Percentiles rank a stretch among this genome's conserved stretches.
Evolutionary conservation across 2,888 invertebrate genomes (phyloP).

Genomic region (Fissipunctia ypsillon): DNA sequence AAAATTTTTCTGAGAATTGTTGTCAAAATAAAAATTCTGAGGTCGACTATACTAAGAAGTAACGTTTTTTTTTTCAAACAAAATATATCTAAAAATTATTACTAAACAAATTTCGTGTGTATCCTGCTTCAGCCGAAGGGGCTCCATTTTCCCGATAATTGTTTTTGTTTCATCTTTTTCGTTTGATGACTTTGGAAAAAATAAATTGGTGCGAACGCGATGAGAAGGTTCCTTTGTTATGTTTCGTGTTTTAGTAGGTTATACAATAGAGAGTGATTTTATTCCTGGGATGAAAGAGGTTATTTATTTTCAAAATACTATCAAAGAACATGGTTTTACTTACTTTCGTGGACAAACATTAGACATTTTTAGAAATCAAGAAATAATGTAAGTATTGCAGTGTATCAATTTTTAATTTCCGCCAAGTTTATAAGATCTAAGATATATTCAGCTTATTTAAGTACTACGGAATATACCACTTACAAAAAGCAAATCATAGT

Average conservation of each 20-base stretch:
- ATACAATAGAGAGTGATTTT: not conserved
- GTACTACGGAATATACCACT: not conserved
- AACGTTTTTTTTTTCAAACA: not conserved
- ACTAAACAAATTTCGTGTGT: not conserved
- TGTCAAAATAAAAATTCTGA: not conserved
- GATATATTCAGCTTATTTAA: not conserved
- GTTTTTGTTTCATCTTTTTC: slow-evolving; percentile 46
- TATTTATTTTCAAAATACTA: not conserved
- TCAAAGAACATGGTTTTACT: not conserved
- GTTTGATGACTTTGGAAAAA: slow-evolving; percentile 23
- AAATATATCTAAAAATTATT: not conserved
- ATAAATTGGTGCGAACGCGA: slow-evolving; percentile 21
- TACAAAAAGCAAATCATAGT: slow-evolving; percentile 32
- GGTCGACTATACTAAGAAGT: not conserved
- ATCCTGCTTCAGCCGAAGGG: not conserved
- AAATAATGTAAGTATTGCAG: too few species aligned
- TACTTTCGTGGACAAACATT: not conserved
- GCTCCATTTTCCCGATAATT: slow-evolving; percentile 32
- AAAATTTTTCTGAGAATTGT: too few species aligned
- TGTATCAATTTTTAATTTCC: not conserved
- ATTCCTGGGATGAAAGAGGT: too few species aligned
- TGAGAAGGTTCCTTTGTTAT: slow-evolving; percentile 11
- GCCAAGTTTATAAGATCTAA: not conserved
- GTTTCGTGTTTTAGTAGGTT: not conserved
- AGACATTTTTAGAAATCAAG: not conserved